Base-by-base conservation (phyloP, 2,113 vertebrate species). In the Spheniscus mendiculus region DNA sequence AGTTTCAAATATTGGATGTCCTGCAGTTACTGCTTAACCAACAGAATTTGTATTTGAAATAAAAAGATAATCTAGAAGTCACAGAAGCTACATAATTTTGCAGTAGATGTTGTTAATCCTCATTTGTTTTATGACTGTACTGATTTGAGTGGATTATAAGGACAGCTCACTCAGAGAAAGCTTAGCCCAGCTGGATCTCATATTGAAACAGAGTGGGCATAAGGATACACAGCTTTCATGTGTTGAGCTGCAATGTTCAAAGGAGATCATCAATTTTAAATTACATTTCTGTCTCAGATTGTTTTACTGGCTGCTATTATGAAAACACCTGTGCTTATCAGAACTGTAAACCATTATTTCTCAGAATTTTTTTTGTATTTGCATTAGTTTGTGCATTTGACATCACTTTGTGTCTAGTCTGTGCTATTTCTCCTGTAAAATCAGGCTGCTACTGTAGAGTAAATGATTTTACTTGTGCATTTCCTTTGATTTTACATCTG, bases 101-200 rank as follows among this genome's bases (percentile, higher is more conserved):
- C 40, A 79, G 65, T 72, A 79, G 89, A 89, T 93, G 77, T 40
- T 91, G 42, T 42, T 93, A 95, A 94, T 95, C 78, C 91, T 87
- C 61, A 89, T 96, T 95, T 97, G 50, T 55, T 96, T 94, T 91
- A 79, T 91, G 81, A 38, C 65, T 95, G 56, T 74, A 87, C 65
- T 67, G 93, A 95, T 95, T 78, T 95, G 87, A 94, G 78, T 79
- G 81, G 95, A 95, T 97, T 97, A 87, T 87, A 82, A 93, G 69
- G 61, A 91, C 61, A 89, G 78, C 65, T 94, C 65, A 25, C 89
- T 91, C 87, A 87, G 78, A 79, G 61, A 82, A 76, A 87, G 81
- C 93, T 95, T 82, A 96, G 74, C 73, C 73, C 82, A 93, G 81
- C 70, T 91, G 89, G 70, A 71, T 76, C 36, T 56, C 73, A 20